Evolutionary conservation across 2,888 invertebrate genomes (phyloP).

Genomic region (Macrophya alboannulata): DNA sequence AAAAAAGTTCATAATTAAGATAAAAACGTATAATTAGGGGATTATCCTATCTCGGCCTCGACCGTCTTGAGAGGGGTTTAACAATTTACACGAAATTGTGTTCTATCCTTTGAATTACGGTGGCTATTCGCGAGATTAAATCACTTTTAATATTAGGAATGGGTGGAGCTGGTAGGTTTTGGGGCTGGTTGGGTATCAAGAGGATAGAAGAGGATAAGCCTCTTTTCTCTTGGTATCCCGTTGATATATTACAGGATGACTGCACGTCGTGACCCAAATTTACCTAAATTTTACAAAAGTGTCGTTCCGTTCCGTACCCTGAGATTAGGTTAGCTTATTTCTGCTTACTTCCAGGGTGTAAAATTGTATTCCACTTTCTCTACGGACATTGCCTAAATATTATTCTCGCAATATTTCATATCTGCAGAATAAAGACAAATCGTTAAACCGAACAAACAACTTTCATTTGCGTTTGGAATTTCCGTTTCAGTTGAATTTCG

Average conservation of each 20-base stretch:
- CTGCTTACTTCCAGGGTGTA: constrained; percentile 14
- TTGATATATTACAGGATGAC: constrained; percentile 48
- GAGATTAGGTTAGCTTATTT: constrained; percentile 24
- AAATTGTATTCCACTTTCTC: neutral
- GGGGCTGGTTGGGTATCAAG: constrained; percentile 36
- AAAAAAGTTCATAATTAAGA: constrained; percentile 32
- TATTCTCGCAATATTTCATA: neutral
- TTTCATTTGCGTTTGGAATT: constrained; percentile 13
- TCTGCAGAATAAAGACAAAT: neutral
- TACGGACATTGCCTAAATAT: neutral
- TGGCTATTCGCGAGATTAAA: constrained; percentile 48
- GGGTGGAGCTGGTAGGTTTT: constrained; percentile 28
- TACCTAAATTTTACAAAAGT: constrained; percentile 52
- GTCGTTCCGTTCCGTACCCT: neutral
- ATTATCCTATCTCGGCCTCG: constrained; percentile 31
- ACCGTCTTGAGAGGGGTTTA: constrained; percentile 50
- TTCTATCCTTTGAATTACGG: constrained; percentile 55
- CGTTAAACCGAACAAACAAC: neutral
- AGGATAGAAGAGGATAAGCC: constrained; percentile 51
- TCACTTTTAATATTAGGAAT: constrained; percentile 53
- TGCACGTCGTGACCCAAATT: constrained; percentile 38
- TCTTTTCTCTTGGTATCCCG: constrained; percentile 52
- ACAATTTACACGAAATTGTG: constrained; percentile 53
- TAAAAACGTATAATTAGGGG: constrained; percentile 49
- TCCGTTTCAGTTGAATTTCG: constrained; percentile 1